phyloP scores from a whole-genome alignment of 2,113 vertebrate species.

The Eidolon helvum region DNA sequence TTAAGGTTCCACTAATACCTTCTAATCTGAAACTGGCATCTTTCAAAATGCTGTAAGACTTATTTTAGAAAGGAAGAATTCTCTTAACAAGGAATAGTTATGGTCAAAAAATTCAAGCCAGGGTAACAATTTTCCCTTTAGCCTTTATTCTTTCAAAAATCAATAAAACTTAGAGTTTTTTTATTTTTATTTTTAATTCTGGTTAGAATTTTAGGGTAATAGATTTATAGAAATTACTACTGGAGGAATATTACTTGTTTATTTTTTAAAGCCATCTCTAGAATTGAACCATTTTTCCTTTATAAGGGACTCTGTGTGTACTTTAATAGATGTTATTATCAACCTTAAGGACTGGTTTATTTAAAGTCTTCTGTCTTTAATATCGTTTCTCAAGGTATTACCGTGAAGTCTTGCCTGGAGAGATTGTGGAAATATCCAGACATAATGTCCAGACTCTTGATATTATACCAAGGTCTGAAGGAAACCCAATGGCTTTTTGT shows the following conservation, averaged over 20 bases:
- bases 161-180: background rate
- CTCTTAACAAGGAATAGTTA: background rate
- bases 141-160: background rate
- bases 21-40: background rate
- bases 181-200: background rate
- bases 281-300: background rate
- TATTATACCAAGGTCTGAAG: conserved; percentile 88
- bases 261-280: background rate
- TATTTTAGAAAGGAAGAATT: conserved; percentile 36
- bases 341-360: background rate
- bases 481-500: conserved; percentile 94
- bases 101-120: background rate
- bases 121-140: background rate
- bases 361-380: conserved; percentile 26
- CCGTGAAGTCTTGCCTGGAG: conserved; percentile 95
- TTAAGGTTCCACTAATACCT: background rate
- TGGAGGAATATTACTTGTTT: background rate
- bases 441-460: conserved; percentile 90
- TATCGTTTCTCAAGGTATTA: conserved; percentile 87
- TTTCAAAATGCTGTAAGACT: background rate
- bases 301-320: background rate
- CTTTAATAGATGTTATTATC: background rate
- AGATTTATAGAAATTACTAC: background rate
- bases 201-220: background rate
- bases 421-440: conserved; percentile 97